Evolutionary conservation across 2,113 vertebrate genomes (phyloP), one percentile per base, ranked within the genome.

Genomic region (Numida meleagris): DNA sequence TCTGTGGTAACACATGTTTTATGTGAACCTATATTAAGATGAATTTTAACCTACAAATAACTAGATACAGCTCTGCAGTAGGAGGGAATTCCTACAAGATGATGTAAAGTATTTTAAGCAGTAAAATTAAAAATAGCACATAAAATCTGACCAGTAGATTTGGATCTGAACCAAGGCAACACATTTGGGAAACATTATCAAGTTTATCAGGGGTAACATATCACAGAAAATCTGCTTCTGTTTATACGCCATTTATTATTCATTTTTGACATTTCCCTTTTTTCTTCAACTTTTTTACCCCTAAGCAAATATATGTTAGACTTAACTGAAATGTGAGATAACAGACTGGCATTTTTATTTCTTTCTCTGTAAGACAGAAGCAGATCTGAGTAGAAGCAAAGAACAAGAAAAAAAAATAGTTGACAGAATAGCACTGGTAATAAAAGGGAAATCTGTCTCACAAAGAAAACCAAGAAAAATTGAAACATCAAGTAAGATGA

Each of bases 31-130:
- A 97, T 98, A 98, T 98, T 98, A 98, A 98, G 98, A 98, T 98
- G 96, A 98, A 98, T 98, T 98, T 98, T 93, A 94, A 97, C 97
- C 96, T 98, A 98, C 98, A 98, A 98, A 98, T 98, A 98, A 98
- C 98, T 98, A 95, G 95, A 98, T 98, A 96, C 98, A 98, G 98
- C 96, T 95, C 97, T 97, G 97, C 96, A 95, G 97, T 97, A 97
- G 98, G 97, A 98, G 96, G 94, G 97, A 97, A 98, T 98, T 98
- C 98, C 97, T 97, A 72, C 36, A 93, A 85, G 86, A 97, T 98
- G 97, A 98, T 97, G 98, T 98, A 96, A 98, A 96, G 93, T 85
- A 96, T 98, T 97, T 97, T 94, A 96, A 97, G 95, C 96, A 97
- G 97, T 96, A 97, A 98, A 98, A 98, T 98, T 98, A 98, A 98